Evolutionary conservation across 2,797 vertebrate species (phyloP), one percentile per base, ranked within the genome.

Genomic region (Siniperca obscura): DNA sequence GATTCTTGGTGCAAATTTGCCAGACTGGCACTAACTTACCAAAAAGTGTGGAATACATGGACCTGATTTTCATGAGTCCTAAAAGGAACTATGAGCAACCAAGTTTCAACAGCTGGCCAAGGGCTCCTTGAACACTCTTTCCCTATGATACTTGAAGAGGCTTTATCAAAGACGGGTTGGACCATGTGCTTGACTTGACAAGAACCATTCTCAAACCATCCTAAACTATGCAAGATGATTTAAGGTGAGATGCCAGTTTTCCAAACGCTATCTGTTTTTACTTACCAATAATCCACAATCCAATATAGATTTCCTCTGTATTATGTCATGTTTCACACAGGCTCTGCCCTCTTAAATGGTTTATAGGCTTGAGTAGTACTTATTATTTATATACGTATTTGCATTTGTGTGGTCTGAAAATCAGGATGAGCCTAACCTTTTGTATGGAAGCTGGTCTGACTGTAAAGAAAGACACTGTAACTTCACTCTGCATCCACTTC

Each of bases 181-280:
- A 67, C 68, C 38, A 3, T 44, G n/a, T 59, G 48, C 21, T 61
- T 60, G 50, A 66, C 8, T 67, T 76, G 21, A 74, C 27, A 66
- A 70, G 11, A 74, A 30, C 11, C 5, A 57, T 53, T 69, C 52
- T 61, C 64, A 46, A 68, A 76, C 46, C 67, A 53, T 69, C 25
- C 40, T 22, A 34, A 69, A 40, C n/a, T 55, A 59, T 55, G 3
- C 30, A 71, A 64, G n/a, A 71, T 5, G 5, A 70, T 55, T 53
- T 34, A 25, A 76, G 72, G 79, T 80, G 66, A 84, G 80, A 57
- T 74, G 2, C 38, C 4, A 67, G 21, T 70, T 71, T 77, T 80
- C 7, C 42, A 68, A 61, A 27, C 40, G 4, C 8, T 46, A 16
- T 36, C 14, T 76, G 5, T 46, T 44, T 21, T 38, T 6, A 0